Evolutionary conservation across 2,888 invertebrate genomes (phyloP).

Genomic region (Cheilosia scutellata): DNA sequence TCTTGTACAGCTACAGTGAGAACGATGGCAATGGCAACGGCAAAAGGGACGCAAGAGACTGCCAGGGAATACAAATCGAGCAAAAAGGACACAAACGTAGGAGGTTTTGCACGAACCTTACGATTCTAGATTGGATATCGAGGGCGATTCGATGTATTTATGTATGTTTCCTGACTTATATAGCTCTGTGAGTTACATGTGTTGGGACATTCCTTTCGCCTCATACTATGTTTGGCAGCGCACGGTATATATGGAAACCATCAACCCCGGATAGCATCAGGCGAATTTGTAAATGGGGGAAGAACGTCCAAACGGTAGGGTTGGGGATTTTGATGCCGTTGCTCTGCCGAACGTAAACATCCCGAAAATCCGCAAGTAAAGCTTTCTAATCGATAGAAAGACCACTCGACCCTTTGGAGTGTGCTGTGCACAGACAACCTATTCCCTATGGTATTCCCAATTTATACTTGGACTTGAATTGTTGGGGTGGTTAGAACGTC

Average conservation of each 20-base stretch:
- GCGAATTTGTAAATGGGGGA: conserved; percentile 42
- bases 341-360: conserved; percentile 63
- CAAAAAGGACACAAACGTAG: conserved; percentile 69
- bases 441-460: conserved; percentile 74
- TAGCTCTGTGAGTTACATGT: conserved; percentile 74
- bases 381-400: conserved; percentile 73
- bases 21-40: background rate
- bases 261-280: conserved; percentile 70
- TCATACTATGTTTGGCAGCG: background rate
- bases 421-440: conserved; percentile 66
- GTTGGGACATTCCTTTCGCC: conserved; percentile 66
- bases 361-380: conserved; percentile 73
- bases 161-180: conserved; percentile 73
- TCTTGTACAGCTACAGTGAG: background rate
- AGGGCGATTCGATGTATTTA: conserved; percentile 74
- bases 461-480: conserved; percentile 50
- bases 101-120: conserved; percentile 74
- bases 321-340: conserved; percentile 18
- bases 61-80: conserved; percentile 65
- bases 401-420: conserved; percentile 74
- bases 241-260: conserved; percentile 72
- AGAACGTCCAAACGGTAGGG: conserved; percentile 33
- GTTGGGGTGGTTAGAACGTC: conserved; percentile 59
- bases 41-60: conserved; percentile 14
- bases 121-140: conserved; percentile 74